Conservation (phyloP, 37 sponge, comb jelly and placozoan species). For the Hormiphora californensis region DNA sequence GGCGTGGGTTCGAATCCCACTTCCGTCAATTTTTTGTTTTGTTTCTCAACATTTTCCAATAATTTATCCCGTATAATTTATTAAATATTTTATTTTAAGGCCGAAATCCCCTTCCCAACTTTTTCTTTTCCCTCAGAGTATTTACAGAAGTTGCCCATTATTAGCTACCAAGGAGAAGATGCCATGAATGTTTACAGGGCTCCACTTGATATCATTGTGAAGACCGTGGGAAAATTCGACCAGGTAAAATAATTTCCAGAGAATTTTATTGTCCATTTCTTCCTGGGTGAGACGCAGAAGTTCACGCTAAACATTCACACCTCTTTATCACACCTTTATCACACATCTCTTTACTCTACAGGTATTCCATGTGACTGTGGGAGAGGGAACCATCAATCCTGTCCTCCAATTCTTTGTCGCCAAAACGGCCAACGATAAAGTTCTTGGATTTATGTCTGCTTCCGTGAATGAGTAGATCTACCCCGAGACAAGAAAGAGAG, state of each 20-base stretch:
- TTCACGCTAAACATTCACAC: no score
- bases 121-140: background rate
- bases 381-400: conserved; percentile 27
- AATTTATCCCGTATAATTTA: no score
- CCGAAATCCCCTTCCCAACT: background rate
- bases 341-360: background rate
- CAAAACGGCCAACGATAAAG: background rate
- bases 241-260: background rate
- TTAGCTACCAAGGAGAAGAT: conserved; percentile 38
- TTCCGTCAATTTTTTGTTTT: conserved; percentile 13
- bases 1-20: conserved; percentile 37
- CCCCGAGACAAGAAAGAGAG: no score
- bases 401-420: conserved; percentile 31
- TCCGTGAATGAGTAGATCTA: conserved; percentile 13
- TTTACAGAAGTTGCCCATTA: conserved; percentile 8
- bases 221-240: background rate
- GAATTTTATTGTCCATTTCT: no score
- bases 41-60: no score
- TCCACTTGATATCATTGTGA: background rate
- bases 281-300: no score
- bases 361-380: conserved; percentile 24
- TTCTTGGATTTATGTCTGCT: conserved; percentile 13
- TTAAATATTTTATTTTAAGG: background rate
- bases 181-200: conserved; percentile 35
- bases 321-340: no score